These are phyloP conservation scores for Pseudochirops cupreus DNA, from an alignment of 2,797 vertebrate genomes.

Conservation along the genomic window DNA sequence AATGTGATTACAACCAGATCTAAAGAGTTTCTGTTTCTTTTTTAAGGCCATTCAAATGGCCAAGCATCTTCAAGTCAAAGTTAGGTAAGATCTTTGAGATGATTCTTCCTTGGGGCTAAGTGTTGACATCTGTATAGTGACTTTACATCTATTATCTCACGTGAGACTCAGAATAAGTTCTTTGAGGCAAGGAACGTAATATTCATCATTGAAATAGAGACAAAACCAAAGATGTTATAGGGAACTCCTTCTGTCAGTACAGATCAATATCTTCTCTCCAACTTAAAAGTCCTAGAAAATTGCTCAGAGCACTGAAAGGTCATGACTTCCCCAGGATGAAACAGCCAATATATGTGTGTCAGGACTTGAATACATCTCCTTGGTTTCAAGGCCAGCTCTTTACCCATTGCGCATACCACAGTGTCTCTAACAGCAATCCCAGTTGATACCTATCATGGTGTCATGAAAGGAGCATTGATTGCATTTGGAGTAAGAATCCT, in stretches of 20 bases:
- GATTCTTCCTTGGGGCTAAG: not conserved
- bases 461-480: not conserved
- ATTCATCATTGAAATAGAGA: not conserved
- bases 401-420: not conserved
- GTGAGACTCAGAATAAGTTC: not conserved
- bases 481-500: not conserved
- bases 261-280: not conserved
- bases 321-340: not conserved
- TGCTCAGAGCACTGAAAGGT: not conserved
- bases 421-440: not conserved
- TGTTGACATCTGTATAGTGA: not conserved
- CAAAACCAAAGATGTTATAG: not conserved
- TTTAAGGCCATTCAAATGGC: no score
- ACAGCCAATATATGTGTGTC: not conserved
- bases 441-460: not conserved
- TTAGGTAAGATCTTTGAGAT: not conserved
- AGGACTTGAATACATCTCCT: no score
- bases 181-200: not conserved
- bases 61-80: not conserved
- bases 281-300: not conserved
- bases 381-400: not conserved
- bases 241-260: not conserved
- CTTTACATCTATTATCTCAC: not conserved
- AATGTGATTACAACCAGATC: not conserved
- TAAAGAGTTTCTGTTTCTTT: not conserved